Evolutionary conservation across 30 jellyfish, hydroid and myxozoan genomes (phyloP).

Genomic region (Sanderia malayensis): DNA sequence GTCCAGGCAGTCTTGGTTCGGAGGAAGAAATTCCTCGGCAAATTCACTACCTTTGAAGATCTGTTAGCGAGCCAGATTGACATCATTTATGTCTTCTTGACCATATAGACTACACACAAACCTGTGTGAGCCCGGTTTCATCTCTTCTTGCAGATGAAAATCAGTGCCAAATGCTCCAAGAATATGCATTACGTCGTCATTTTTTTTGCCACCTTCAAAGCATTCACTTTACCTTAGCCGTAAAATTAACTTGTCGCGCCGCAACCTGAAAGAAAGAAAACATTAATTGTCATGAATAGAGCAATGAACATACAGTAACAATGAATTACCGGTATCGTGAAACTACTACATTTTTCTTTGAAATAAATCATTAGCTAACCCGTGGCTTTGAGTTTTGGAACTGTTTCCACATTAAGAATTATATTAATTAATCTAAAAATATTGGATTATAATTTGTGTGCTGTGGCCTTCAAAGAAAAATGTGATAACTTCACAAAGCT

Average conservation of each 20-base stretch:
- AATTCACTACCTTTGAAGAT: slow-evolving; percentile 10
- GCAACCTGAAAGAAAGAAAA: slow-evolving; percentile 2
- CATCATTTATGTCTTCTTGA: not conserved
- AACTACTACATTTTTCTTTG: not conserved
- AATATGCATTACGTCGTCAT: not conserved
- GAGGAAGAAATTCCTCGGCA: slow-evolving; percentile 18
- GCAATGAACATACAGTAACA: not conserved
- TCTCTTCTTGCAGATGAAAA: slow-evolving; percentile 1
- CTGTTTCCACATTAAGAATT: not conserved
- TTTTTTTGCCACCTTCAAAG: slow-evolving; percentile 1
- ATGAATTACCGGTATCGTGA: not conserved
- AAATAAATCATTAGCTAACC: not conserved
- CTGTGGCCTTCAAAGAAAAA: slow-evolving; percentile 1
- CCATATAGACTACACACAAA: slow-evolving; percentile 13
- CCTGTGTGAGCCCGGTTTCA: not conserved
- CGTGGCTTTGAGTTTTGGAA: not conserved
- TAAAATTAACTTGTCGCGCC: not conserved
- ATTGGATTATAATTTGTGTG: not conserved
- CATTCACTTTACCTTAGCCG: slow-evolving; percentile 14
- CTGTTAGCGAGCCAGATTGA: slow-evolving; percentile 1
- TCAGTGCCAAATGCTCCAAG: slow-evolving; percentile 1
- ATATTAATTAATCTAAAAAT: not conserved
- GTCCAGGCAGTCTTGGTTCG: not conserved
- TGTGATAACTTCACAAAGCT: not conserved
- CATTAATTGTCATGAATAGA: not conserved